phyloP scores from a whole-genome alignment of 2,797 vertebrate genomes.

The Pristis pectinata region DNA sequence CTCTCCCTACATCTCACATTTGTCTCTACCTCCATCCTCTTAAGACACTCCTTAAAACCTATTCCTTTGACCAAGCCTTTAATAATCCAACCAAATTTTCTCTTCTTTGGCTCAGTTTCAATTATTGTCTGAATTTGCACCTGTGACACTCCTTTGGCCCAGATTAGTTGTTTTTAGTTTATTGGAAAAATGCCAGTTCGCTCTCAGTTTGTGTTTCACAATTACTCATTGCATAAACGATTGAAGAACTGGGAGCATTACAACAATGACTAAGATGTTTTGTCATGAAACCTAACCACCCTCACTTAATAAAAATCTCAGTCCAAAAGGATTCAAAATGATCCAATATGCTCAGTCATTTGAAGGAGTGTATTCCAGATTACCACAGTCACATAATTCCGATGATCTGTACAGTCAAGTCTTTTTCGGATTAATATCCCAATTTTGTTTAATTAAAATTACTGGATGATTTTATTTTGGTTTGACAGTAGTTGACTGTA shows the following conservation, averaged over 20 bases:
- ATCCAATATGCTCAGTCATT: not conserved
- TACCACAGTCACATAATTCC: not conserved
- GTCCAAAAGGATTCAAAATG: not conserved
- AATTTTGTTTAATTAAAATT: not conserved
- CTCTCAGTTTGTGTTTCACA: not conserved
- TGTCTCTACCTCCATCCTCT: not conserved
- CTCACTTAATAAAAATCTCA: not conserved
- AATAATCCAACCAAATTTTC: not conserved
- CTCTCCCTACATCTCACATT: not conserved
- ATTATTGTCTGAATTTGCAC: not conserved
- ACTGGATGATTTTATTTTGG: not conserved
- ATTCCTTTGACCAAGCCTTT: not conserved
- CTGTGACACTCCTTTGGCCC: not conserved
- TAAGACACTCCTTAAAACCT: not conserved
- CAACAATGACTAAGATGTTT: not conserved
- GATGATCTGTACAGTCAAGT: not conserved
- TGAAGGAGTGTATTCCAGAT: not conserved
- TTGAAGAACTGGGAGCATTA: not conserved
- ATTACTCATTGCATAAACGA: not conserved
- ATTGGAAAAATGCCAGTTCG: not conserved
- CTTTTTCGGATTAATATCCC: not conserved
- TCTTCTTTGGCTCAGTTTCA: not conserved
- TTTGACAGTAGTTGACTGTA: not conserved
- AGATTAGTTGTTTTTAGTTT: not conserved
- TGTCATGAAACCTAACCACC: too few species aligned